Percentiles rank a stretch among this genome's conserved stretches.
These are phyloP conservation scores for Cyprinodon diabolis DNA, from an alignment of 2,797 vertebrate species.

Conservation along the genomic window DNA sequence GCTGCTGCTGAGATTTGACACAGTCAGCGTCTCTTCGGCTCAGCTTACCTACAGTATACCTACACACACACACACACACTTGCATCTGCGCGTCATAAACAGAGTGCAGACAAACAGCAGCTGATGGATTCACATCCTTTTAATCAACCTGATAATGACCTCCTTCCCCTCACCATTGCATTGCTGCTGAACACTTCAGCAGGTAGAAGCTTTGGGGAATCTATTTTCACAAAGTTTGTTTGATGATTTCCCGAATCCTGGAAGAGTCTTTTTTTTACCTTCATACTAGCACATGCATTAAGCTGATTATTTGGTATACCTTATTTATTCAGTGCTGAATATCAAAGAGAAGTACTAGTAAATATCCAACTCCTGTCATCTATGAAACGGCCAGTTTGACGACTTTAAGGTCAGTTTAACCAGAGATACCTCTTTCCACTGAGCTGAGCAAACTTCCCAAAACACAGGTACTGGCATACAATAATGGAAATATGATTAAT, in stretches of 20 bases:
- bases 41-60: slow-evolving; percentile 77
- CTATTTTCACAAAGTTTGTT: slow-evolving; percentile 3
- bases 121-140: slow-evolving; percentile 37
- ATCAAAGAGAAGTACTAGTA: background rate
- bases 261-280: background rate
- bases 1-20: slow-evolving; percentile 80
- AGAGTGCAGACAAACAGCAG: slow-evolving; percentile 49
- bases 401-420: background rate
- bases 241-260: background rate
- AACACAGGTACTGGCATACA: too few species aligned
- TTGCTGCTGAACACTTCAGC: slow-evolving; percentile 4
- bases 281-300: background rate
- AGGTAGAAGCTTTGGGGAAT: background rate
- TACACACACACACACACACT: slow-evolving; percentile 44
- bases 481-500: too few species aligned
- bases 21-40: slow-evolving; percentile 83
- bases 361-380: background rate
- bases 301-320: background rate
- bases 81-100: slow-evolving; percentile 30
- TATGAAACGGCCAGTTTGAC: background rate
- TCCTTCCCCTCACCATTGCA: slow-evolving; percentile 17
- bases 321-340: background rate
- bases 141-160: slow-evolving; percentile 37
- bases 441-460: too few species aligned
- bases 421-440: background rate